These are phyloP conservation scores for Drosophila nikananu DNA, from an alignment of 1,140 invertebrate species.

Conservation along the genomic window DNA sequence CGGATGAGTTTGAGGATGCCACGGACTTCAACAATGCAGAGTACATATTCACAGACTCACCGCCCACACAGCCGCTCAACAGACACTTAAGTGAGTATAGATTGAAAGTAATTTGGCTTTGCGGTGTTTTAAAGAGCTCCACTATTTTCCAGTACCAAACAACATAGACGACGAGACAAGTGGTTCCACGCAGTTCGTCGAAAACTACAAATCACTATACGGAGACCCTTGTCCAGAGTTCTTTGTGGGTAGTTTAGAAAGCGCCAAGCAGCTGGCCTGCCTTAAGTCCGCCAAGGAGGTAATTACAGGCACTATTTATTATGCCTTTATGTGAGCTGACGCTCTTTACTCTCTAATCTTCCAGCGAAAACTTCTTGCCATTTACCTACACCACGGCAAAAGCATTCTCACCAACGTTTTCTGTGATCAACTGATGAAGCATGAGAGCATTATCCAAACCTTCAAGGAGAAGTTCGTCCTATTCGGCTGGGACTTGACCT, in stretches of 20 bases:
- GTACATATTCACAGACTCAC: slow-evolving; percentile 93
- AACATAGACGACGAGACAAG: slow-evolving; percentile 93
- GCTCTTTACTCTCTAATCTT: slow-evolving; percentile 81
- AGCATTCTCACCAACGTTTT: slow-evolving; percentile 98
- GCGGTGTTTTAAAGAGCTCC: not conserved
- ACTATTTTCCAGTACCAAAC: slow-evolving; percentile 91
- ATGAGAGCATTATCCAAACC: slow-evolving; percentile 94
- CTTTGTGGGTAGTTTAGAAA: slow-evolving; percentile 95
- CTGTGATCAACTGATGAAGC: slow-evolving; percentile 96
- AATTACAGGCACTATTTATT: not conserved
- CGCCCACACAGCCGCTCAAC: slow-evolving; percentile 89
- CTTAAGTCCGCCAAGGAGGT: slow-evolving; percentile 94
- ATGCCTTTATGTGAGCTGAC: not conserved
- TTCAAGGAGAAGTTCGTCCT: slow-evolving; percentile 95
- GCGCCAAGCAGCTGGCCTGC: slow-evolving; percentile 95
- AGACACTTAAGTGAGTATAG: slow-evolving; percentile 92
- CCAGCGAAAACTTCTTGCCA: slow-evolving; percentile 95
- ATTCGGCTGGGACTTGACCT: slow-evolving; percentile 98
- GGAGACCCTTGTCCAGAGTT: slow-evolving; percentile 94
- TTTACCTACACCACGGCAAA: slow-evolving; percentile 97
- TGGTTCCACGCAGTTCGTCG: slow-evolving; percentile 94
- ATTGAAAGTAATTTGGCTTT: not conserved
- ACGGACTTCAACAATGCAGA: slow-evolving; percentile 93
- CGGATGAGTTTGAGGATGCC: slow-evolving; percentile 94
- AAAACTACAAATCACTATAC: slow-evolving; percentile 93